Base-by-base conservation (phyloP, 2,797 vertebrate genomes). In the Malurus leucopterus region DNA sequence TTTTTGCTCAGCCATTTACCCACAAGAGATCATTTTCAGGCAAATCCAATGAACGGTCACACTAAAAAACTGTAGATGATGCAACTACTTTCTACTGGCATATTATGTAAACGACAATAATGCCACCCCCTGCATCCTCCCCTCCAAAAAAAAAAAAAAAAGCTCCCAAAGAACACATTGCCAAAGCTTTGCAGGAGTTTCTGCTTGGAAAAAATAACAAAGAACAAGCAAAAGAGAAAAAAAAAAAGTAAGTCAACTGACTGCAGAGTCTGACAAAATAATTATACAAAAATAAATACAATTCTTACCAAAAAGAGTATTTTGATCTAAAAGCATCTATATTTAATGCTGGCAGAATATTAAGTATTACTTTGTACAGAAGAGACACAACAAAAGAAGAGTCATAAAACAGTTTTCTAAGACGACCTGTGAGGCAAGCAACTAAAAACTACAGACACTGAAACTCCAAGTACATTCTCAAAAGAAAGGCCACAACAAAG, bases 41-140 rank as follows among this genome's bases (percentile, higher is more conserved):
- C 69, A 84, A 94, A 68, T 72, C 65, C 51, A 81, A 47, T 47
- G 27, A 94, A 77, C 15, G 17, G 55, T 49, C 74, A 82, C 85
- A 71, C 55, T 93, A 94, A 88, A 74, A 62, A 91, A 85, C 44
- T 7, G 3, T 53, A 80, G 15, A 53, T 43, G 59, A 54, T 50
- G 76, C 41, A 81, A 68, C 49, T 58, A 58, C 32, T 70, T 74
- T 93, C 76, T 80, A 75, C 46, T 26, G 29, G 6, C 4, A 19
- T 72, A 85, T 79, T 75, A 85, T 49, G 59, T 49, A 85, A 90
- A 83, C 40, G 4, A 83, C 62, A 85, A 47, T 61, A 88, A 72
- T 36, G 50, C 23, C 54, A 71, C 8, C 40, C 22, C 27, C 38
- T 22, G 34, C 29, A 13, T 41, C 4, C 27, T 44, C 40, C 15